phyloP scores from a whole-genome alignment of 2,888 invertebrate species.

The Standfussiana lucernea region DNA sequence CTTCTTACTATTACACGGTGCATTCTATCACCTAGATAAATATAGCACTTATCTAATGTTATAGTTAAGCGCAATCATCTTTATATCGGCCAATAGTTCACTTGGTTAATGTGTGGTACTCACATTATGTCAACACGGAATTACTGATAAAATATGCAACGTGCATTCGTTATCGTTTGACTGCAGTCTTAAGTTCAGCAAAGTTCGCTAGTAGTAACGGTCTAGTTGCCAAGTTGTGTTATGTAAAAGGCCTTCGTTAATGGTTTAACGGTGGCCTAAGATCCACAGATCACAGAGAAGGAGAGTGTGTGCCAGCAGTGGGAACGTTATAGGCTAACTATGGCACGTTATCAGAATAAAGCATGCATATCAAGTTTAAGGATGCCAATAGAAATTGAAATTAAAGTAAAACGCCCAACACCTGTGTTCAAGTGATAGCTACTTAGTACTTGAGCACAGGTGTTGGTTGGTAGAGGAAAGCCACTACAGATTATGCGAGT shows the following conservation, averaged over 20 bases:
- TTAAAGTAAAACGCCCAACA: conserved; percentile 12
- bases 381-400: conserved; percentile 26
- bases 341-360: conserved; percentile 10
- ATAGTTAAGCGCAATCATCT: background rate
- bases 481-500: background rate
- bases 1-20: too few relatives aligned
- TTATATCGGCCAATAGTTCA: conserved; percentile 38
- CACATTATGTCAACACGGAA: conserved; percentile 18
- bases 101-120: conserved; percentile 17
- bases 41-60: background rate
- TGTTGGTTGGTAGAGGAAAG: background rate
- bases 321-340: background rate
- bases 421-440: background rate
- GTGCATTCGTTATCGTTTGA: background rate
- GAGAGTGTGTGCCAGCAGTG: background rate
- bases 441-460: background rate
- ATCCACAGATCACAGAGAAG: background rate
- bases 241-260: background rate
- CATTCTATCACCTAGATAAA: background rate
- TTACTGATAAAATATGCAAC: conserved; percentile 28
- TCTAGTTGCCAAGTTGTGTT: conserved; percentile 8
- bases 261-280: background rate
- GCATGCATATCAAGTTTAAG: conserved; percentile 4
- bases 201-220: background rate
- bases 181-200: conserved; percentile 11